phyloP scores from a whole-genome alignment of 2,113 vertebrate species.

The Camarhynchus parvulus region DNA sequence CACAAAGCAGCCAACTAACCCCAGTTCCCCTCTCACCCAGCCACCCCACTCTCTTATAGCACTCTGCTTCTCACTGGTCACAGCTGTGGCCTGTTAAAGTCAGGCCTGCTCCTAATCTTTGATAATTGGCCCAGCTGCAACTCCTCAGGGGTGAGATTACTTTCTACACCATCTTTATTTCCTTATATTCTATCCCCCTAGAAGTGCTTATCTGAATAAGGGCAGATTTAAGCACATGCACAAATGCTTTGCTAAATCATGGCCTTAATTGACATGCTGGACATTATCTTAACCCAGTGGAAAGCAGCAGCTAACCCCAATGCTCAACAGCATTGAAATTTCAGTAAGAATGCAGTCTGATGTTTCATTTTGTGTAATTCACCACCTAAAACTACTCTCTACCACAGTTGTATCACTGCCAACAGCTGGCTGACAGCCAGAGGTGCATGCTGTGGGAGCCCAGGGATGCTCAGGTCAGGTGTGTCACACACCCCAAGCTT shows the following conservation, averaged over 20 bases:
- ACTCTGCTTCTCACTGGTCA: too few relatives aligned
- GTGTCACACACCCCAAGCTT: not conserved
- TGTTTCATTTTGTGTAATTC: not conserved
- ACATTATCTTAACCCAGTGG: not conserved
- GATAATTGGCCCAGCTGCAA: too few relatives aligned
- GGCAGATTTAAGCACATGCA: slow-evolving; percentile 10
- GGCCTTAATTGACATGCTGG: not conserved
- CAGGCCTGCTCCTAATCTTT: too few relatives aligned
- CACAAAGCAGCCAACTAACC: too few relatives aligned
- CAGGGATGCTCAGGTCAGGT: not conserved
- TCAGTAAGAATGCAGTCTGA: not conserved
- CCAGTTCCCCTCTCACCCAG: too few relatives aligned
- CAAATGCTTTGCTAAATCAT: slow-evolving; percentile 17
- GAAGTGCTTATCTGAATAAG: not conserved
- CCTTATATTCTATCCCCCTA: too few relatives aligned
- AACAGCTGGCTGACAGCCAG: not conserved
- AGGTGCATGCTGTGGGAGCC: not conserved
- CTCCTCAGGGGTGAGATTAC: too few relatives aligned
- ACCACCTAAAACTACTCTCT: not conserved
- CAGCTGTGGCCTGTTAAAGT: too few relatives aligned
- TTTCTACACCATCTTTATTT: too few relatives aligned
- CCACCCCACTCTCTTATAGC: too few relatives aligned
- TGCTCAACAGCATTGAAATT: not conserved
- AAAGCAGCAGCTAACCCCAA: not conserved
- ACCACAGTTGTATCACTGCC: not conserved